Base-by-base conservation (phyloP, 1,140 invertebrate species). In the Sarcophaga bullata region DNA sequence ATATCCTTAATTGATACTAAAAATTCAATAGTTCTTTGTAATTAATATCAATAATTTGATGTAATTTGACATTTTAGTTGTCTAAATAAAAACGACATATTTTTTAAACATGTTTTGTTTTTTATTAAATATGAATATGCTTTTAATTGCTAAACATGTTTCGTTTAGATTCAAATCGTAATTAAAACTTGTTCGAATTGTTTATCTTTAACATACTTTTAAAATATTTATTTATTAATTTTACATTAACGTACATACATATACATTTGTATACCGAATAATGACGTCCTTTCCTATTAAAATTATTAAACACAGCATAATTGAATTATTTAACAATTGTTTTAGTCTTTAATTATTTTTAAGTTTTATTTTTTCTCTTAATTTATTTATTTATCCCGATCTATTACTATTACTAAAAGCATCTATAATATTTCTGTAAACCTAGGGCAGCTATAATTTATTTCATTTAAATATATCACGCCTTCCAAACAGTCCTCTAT, bases 111-210 rank as follows among this genome's bases (percentile, higher is more conserved):
- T 58, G 54, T n/a, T 58, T 58, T n/a, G 10, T 58, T 13, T 8
- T 58, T 58, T 58, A 6, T 58, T n/a, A 58, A 4, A 37, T 37
- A 37, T 37, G 4, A 37, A 37, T 15, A 58, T 58, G 3, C 7
- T 7, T 58, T 58, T 58, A 15, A n/a, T 13, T 13, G 15, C 15
- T 3, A 58, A 68, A 68, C 19, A 3, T 19, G 62, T 68, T 68
- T 68, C 62, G 62, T 68, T 68, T 68, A 19, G 9, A 68, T 68
- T 68, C 62, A 68, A 68, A 68, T 68, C n/a, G 62, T 68, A 68
- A 17, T 68, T 68, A 68, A 68, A 68, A 68, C 62, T 68, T 68
- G 62, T 68, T 68, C 62, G 62, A 68, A 68, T 68, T 68, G 62
- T 68, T 68, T 58, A 19, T 8, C 17, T 62, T n/a, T 62, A 19